phyloP scores from a whole-genome alignment of 2,797 vertebrate genomes.

The Paratrypauchen microcephalus region DNA sequence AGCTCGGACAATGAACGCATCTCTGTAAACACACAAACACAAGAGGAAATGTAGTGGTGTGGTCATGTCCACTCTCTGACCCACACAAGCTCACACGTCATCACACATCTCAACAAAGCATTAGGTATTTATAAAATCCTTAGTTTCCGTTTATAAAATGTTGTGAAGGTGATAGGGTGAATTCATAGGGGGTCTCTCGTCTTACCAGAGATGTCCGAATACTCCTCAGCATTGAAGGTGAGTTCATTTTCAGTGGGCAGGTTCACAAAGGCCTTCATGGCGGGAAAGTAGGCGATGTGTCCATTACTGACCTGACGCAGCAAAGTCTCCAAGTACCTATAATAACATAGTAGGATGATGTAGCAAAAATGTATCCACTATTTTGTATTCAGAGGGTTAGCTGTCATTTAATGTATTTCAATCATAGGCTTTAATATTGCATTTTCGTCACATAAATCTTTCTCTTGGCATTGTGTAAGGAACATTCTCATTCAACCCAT shows the following conservation, averaged over 20 bases:
- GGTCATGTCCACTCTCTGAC: too few relatives aligned
- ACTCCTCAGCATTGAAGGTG: constrained; percentile 98
- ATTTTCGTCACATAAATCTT: too few relatives aligned
- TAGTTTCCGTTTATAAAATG: too few relatives aligned
- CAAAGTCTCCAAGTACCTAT: constrained; percentile 97
- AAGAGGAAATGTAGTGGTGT: background rate
- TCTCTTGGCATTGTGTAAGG: too few relatives aligned
- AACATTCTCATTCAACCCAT: too few relatives aligned
- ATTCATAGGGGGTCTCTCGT: background rate
- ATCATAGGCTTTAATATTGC: too few relatives aligned
- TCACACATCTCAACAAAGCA: too few relatives aligned
- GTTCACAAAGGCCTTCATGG: constrained; percentile 99
- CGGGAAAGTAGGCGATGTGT: constrained; percentile 98
- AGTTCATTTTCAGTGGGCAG: constrained; percentile 97
- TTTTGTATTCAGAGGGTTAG: too few relatives aligned
- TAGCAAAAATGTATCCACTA: too few relatives aligned
- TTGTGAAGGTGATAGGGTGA: background rate
- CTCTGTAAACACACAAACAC: constrained; percentile 72
- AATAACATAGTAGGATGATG: background rate
- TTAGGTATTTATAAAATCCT: too few relatives aligned
- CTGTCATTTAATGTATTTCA: too few relatives aligned
- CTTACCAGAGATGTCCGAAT: constrained; percentile 97
- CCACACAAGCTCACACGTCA: too few relatives aligned
- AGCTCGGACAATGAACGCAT: constrained; percentile 96
- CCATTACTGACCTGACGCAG: constrained; percentile 98